A percentile compares a stretch with the other conserved stretches of the same genome.
phyloP scores from a whole-genome alignment of 2,888 invertebrate genomes.

The Scaptomyza polygonia region DNA sequence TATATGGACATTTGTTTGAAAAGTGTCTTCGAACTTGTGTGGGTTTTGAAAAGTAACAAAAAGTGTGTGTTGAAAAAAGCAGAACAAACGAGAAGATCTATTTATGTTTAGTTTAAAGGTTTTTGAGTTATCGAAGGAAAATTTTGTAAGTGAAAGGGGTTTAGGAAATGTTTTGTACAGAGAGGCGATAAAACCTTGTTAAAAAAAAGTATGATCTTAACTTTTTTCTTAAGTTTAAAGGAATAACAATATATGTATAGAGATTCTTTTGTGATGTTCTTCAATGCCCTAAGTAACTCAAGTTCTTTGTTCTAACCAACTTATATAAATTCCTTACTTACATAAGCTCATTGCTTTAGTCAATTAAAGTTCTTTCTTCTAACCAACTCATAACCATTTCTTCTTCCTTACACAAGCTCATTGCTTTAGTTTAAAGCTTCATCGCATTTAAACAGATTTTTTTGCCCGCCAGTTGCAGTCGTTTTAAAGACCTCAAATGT shows the following conservation, averaged over 20 bases:
- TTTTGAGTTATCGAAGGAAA: background rate
- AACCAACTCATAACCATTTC: too few species aligned
- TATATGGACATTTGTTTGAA: background rate
- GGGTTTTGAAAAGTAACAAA: background rate
- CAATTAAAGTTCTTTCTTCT: constrained; percentile 14
- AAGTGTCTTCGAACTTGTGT: background rate
- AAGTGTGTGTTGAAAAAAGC: background rate
- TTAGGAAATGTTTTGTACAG: too few species aligned
- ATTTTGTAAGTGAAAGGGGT: too few species aligned
- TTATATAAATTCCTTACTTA: too few species aligned
- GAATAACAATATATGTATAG: too few species aligned
- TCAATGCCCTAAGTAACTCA: too few species aligned
- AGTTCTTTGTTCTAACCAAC: too few species aligned
- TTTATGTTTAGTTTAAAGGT: background rate
- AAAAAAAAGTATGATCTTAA: too few species aligned
- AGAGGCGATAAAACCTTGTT: too few species aligned
- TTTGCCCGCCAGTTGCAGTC: constrained; percentile 18
- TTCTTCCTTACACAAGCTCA: background rate
- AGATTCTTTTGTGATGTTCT: too few species aligned
- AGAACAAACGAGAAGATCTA: background rate
- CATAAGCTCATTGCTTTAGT: constrained; percentile 18
- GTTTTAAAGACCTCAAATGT: constrained; percentile 36
- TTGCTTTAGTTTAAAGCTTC: constrained; percentile 26
- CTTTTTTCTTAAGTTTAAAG: too few species aligned
- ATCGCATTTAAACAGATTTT: background rate